Evolutionary conservation across 2,113 vertebrate genomes (phyloP), one percentile per base, ranked within the genome.

Genomic region (Uropsilus gracilis): DNA sequence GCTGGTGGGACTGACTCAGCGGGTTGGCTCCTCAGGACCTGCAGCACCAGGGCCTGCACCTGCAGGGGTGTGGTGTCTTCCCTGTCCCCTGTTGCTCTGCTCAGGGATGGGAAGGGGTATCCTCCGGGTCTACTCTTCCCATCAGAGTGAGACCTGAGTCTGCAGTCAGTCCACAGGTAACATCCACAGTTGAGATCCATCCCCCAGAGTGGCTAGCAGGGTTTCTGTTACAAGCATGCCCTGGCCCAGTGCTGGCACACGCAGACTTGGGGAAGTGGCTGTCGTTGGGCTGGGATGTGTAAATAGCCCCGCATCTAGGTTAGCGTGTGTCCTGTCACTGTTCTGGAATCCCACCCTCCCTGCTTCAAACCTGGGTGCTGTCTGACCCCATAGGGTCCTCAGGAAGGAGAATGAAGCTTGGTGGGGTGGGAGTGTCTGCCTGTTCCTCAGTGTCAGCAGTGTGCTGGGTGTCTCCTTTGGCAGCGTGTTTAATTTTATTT

Each of bases 371-470:
- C 48, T 0, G 2, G 46, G 6, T 71, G 42, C 84, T 75, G n/a
- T 34, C 46, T 55, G 76, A 72, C 30, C n/a, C 2, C 7, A 14
- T 37, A 26, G 26, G 57, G 7, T 37, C 32, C 17, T 0, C 0
- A 37, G 90, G 50, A 82, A 53, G 48, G 68, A 61, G 78, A 16
- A 0, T 34, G 9, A n/a, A 12, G 28, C 16, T 42, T 28, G 5
- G 8, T 0, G 5, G 73, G 22, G 55, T 10, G 39, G 26, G 42
- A 17, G 10, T 22, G 3, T 34, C 14, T 3, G 17, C 5, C 0
- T 10, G 39, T 46, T n/a, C 46, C 72, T 78, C 12, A 6, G 7
- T 6, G 57, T 71, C 24, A 6, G n/a, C n/a, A 22, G 24, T 8
- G 30, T 5, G 0, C 0, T 12, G 12, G 16, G 37, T 9, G 61